Evolutionary conservation across 2,797 vertebrate genomes (phyloP), one percentile per base, ranked within the genome.

Genomic region (Crenichthys baileyi): DNA sequence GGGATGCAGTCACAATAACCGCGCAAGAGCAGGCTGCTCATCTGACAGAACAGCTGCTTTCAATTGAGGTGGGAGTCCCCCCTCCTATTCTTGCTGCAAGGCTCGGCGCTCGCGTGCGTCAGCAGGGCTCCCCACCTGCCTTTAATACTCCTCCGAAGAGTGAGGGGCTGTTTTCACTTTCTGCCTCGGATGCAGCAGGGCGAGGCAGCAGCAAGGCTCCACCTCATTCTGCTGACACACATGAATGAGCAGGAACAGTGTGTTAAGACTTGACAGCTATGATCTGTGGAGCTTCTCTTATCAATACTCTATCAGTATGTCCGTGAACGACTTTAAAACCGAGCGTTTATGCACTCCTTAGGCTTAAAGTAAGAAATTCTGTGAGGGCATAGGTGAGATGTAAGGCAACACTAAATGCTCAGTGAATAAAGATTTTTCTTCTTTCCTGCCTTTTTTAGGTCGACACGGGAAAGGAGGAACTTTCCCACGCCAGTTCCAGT

Each of bases 381-480:
- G 9, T 68, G 1, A 61, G 36, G 26, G 7, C 15, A 73, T 29
- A 60, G 31, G 29, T 12, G 0, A 70, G n/a, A 6, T 48, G 70
- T 29, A 31, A 61, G 73, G 12, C 29, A 12, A 75, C 7, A 44
- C 41, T 31, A 24, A 70, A 50, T 76, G 16, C 55, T 29, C 9
- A 70, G 8, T 2, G 36, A 22, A 41, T 41, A 39, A 67, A 41
- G 36, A 39, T 24, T 71, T 75, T 90, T 72, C 65, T 68, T 85
- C 67, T 16, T 53, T 93, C 80, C 86, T 89, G 87, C 24, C 84
- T 86, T 89, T 90, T 91, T 79, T 88, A 96, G 96, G 95, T 77
- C 94, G 97, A 77, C 96, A 97, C 55, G 95, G 96, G 83, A 98
- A 98, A 94, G 97, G 97, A 44, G 97, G 97, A 74, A 98, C 97